Percentiles rank a stretch among this genome's conserved stretches.
phyloP scores from a whole-genome alignment of 2,888 invertebrate genomes.

The Caenorhabditis sp. region DNA sequence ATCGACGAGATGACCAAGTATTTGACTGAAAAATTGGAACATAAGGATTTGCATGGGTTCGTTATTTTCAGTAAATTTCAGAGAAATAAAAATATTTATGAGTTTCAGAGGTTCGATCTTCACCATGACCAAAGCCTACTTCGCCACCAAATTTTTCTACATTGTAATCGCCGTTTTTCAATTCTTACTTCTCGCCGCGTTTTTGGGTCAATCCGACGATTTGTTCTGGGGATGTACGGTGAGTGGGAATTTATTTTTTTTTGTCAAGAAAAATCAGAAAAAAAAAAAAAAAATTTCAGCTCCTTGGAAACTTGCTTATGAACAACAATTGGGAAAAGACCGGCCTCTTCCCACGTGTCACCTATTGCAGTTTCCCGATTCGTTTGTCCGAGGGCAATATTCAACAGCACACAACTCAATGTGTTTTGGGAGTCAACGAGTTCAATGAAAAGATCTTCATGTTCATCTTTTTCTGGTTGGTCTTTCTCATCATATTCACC shows the following conservation, averaged over 20 bases:
- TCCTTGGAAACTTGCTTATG: conserved; percentile 12
- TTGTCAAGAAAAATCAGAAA: no score
- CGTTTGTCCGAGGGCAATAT: conserved; percentile 19
- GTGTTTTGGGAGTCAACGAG: conserved; percentile 37
- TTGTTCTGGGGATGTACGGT: conserved; percentile 46
- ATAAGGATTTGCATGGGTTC: not conserved
- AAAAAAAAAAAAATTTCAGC: conserved; percentile 14
- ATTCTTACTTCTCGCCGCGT: conserved; percentile 63
- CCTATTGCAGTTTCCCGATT: conserved; percentile 24
- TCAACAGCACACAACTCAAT: conserved; percentile 19
- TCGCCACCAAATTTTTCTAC: conserved; percentile 32
- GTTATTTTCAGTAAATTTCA: no score
- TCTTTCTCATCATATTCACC: conserved; percentile 72
- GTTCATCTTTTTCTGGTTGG: conserved; percentile 71
- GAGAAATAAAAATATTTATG: no score
- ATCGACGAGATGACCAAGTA: conserved; percentile 20
- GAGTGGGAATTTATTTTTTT: not conserved
- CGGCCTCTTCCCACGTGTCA: conserved; percentile 44
- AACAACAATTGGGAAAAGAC: conserved; percentile 40
- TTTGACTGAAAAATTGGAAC: conserved; percentile 7
- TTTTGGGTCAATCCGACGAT: conserved; percentile 60
- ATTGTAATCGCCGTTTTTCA: conserved; percentile 62
- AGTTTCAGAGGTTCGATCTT: not conserved
- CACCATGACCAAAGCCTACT: conserved; percentile 2
- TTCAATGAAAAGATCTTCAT: conserved; percentile 64